Percentiles rank a stretch among this genome's conserved stretches.
These are phyloP conservation scores for Lacerta bilineata DNA, from an alignment of 2,797 vertebrate genomes.

Conservation along the genomic window DNA sequence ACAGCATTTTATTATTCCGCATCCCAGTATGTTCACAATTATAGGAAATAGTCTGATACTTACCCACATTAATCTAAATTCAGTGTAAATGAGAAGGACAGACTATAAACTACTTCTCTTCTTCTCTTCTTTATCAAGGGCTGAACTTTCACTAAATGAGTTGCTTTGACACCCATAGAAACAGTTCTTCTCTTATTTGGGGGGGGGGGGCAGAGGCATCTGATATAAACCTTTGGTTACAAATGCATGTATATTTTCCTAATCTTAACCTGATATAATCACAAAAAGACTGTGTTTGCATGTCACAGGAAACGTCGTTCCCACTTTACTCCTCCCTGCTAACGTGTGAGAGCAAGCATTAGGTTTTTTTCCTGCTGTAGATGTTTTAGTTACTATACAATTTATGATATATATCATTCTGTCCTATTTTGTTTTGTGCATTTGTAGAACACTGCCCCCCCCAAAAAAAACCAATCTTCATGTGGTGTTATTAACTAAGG, in stretches of 20 bases:
- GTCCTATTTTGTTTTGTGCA: not conserved
- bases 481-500: not conserved
- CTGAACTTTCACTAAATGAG: not conserved
- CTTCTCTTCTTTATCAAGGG: not conserved
- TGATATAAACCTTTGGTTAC: not conserved
- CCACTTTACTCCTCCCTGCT: too few relatives aligned
- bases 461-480: not conserved
- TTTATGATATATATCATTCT: not conserved
- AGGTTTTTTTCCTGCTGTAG: not conserved
- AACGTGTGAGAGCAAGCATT: not conserved
- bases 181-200: not conserved
- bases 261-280: not conserved
- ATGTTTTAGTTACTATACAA: not conserved
- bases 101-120: slow-evolving; percentile 8
- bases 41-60: not conserved
- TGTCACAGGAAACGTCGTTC: not conserved
- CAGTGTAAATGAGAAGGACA: slow-evolving; percentile 7
- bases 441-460: not conserved
- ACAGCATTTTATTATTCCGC: not conserved
- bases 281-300: not conserved
- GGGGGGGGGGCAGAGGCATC: too few relatives aligned
- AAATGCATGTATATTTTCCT: not conserved
- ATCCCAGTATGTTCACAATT: not conserved
- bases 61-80: not conserved
- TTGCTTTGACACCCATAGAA: not conserved